Evolutionary conservation across 1,140 invertebrate species (phyloP).

Genomic region (Tetramorium alpestre): DNA sequence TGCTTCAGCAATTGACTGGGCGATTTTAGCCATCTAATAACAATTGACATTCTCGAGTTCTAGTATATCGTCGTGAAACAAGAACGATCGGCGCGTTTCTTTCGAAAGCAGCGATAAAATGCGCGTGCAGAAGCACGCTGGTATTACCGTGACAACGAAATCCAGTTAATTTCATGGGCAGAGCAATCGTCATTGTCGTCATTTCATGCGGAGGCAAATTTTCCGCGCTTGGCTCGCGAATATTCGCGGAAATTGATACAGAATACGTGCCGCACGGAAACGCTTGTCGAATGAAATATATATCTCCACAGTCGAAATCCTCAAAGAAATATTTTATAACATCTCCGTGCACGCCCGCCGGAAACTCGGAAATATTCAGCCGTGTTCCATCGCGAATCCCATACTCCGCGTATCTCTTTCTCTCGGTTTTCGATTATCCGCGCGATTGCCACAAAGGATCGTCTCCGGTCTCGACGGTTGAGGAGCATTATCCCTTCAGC

Average conservation of each 20-base stretch:
- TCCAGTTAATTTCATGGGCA: slow-evolving; percentile 21
- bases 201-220: background rate
- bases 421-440: slow-evolving; percentile 48
- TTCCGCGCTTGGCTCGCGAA: background rate
- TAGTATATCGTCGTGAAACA: background rate
- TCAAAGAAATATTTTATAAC: slow-evolving; percentile 60
- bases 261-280: slow-evolving; percentile 14
- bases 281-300: slow-evolving; percentile 37
- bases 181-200: background rate
- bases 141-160: slow-evolving; percentile 39
- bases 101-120: slow-evolving; percentile 9
- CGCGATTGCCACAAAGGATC: slow-evolving; percentile 49
- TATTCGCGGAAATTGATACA: slow-evolving; percentile 38
- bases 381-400: slow-evolving; percentile 23
- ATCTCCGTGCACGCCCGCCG: background rate
- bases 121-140: background rate
- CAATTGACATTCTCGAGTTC: background rate
- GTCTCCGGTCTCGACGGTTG: slow-evolving; percentile 25
- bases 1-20: background rate
- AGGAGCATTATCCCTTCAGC: slow-evolving; percentile 29
- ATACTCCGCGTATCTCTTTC: slow-evolving; percentile 24
- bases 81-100: background rate
- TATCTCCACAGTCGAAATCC: slow-evolving; percentile 23
- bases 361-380: slow-evolving; percentile 54
- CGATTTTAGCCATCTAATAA: slow-evolving; percentile 1